These are phyloP conservation scores for Botia almorhae DNA, from an alignment of 2,797 vertebrate species.

Conservation along the genomic window DNA sequence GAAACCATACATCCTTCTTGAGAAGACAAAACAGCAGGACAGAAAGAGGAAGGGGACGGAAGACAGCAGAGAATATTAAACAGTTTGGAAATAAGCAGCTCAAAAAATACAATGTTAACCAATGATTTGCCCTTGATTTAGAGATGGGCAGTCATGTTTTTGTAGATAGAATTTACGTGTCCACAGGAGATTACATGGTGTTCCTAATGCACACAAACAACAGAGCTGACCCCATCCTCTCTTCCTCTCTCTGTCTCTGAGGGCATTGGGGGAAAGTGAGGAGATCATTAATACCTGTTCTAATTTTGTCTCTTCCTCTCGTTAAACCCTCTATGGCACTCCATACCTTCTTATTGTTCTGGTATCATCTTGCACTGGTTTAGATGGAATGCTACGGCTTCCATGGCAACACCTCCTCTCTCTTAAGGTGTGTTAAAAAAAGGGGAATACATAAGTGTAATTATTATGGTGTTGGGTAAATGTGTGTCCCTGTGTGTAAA, in stretches of 20 bases:
- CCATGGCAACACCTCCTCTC: slow-evolving; percentile 74
- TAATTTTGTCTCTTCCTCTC: slow-evolving; percentile 36
- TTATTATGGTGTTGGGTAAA: slow-evolving; percentile 49
- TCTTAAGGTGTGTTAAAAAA: slow-evolving; percentile 52
- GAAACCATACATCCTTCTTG: slow-evolving; percentile 8
- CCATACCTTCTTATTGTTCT: slow-evolving; percentile 67
- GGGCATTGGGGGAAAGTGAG: slow-evolving; percentile 14
- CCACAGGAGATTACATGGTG: background rate
- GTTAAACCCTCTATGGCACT: background rate
- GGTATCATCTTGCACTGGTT: slow-evolving; percentile 65
- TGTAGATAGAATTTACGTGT: background rate
- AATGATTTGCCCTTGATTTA: background rate
- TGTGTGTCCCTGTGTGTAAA: slow-evolving; percentile 35
- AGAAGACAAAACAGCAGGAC: background rate
- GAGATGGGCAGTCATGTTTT: background rate
- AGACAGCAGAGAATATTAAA: slow-evolving; percentile 17
- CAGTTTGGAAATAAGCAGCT: background rate
- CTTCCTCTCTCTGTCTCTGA: background rate
- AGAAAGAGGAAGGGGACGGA: background rate
- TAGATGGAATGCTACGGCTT: slow-evolving; percentile 62
- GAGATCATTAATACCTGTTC: slow-evolving; percentile 41
- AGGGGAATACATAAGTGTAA: slow-evolving; percentile 47
- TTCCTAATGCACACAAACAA: background rate
- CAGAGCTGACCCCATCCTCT: background rate
- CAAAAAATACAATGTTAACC: background rate